Base-by-base conservation (phyloP, 2,888 invertebrate species). In the Anthrax anthrax region DNA sequence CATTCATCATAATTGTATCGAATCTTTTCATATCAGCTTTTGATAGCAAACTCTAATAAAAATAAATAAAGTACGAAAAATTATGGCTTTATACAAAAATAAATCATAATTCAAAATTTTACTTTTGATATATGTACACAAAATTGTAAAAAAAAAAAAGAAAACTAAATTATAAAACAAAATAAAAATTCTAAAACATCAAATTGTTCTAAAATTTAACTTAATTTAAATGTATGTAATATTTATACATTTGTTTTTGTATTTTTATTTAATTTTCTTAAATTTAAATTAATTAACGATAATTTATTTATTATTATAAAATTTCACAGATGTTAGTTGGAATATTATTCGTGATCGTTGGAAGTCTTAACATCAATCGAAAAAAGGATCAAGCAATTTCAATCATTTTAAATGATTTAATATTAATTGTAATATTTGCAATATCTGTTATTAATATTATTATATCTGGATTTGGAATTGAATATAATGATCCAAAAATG, bases 401-500 rank as follows among this genome's bases (percentile, higher is more conserved):
- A n/a, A 68, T 80, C 54, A 72, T 85, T 53, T 71, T 89, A 54
- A 89, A 89, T 69, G 86, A 89, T 65, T 60, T 84, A 55, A 85
- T 86, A 56, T 75, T 88, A 50, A 76, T 85, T 59, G 77, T 83
- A 54, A 77, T 89, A 59, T 89, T 89, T 69, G 63, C 85, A 43
- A 86, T 90, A 64, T 84, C 87, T 16, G 73, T 86, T 43, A 72
- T 81, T 41, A 90, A 90, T 63, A 80, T 90, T 50, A 73, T 88
- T 41, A 85, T 84, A 60, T 85, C 88, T 39, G 84, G 83, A 37
- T 89, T 91, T 60, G 88, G 87, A 43, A 80, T 89, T 54, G 84
- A 87, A 60, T 80, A 81, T 61, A 12, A 32, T n/a, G n/a, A n/a
- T 32, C 13, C 13, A 12, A 32, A 9, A 32, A 23, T 8, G 8